These are phyloP conservation scores for Gallirallus australis DNA, from an alignment of 2,797 vertebrate species.

Conservation along the genomic window DNA sequence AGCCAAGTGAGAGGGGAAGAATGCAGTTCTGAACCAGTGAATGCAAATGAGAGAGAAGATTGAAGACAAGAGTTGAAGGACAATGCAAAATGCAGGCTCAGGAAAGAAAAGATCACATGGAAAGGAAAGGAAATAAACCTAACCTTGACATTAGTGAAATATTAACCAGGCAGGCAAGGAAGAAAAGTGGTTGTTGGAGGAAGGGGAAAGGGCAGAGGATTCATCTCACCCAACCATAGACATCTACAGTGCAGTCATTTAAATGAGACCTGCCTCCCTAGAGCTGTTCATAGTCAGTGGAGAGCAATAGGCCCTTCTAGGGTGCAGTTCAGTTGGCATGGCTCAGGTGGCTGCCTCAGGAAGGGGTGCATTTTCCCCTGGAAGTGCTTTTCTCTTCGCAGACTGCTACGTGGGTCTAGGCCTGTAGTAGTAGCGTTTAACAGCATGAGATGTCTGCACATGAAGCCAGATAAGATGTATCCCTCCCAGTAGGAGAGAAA, in stretches of 20 bases:
- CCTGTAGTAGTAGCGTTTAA: background rate
- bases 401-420: background rate
- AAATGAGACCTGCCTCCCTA: background rate
- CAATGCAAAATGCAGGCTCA: background rate
- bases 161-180: slow-evolving; percentile 24
- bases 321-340: background rate
- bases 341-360: background rate
- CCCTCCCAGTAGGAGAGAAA: background rate
- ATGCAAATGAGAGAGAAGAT: background rate
- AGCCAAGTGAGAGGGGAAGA: background rate
- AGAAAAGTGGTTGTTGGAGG: background rate
- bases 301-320: background rate
- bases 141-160: slow-evolving; percentile 22
- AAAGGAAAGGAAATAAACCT: slow-evolving; percentile 6
- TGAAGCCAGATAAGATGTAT: background rate
- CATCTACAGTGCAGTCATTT: background rate
- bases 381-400: background rate
- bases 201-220: background rate
- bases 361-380: background rate
- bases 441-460: background rate
- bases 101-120: background rate
- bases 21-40: background rate
- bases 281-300: background rate
- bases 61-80: background rate
- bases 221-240: background rate